Base-by-base conservation (phyloP, 2,797 vertebrate genomes). In the Mycteria americana region DNA sequence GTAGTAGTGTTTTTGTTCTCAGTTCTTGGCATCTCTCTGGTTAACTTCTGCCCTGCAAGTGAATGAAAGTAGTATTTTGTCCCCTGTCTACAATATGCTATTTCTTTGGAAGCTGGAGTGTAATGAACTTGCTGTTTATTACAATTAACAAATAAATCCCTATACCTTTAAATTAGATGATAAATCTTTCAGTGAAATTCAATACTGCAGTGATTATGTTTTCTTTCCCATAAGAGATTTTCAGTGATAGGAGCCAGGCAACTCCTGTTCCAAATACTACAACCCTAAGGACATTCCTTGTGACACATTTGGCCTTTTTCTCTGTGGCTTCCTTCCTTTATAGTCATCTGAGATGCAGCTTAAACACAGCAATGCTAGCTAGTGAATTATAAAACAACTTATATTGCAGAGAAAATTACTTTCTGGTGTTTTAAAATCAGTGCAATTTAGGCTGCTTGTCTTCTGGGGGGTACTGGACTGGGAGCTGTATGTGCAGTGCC, bases 111-210 rank as follows among this genome's bases (percentile, higher is more conserved):
- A 97, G 93, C 94, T 95, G 95, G 89, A 96, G 88, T 94, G 85
- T 94, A 97, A 98, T 78, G 83, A 98, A 97, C 96, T 97, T 95
- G 94, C 92, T 97, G 96, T 95, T 97, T 97, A 96, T 98, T 97
- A 94, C 97, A 98, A 98, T 98, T 98, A 98, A 97, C 95, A 97
- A 97, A 97, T 91, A 95, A 97, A 97, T 90, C 92, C 92, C 96
- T 67, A 89, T 95, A 88, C 96, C 92, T 97, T 97, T 97, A 97
- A 98, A 98, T 97, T 96, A 96, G 96, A 93, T 96, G 89, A 82
- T 97, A 97, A 98, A 98, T 98, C 96, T 98, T 97, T 78, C 78
- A 3, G 51, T 96, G 96, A 94, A 97, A 95, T 97, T 92, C 97
- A 97, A 85, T 97, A 93, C 82, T 68, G 31, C 22, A 4, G 46